phyloP scores from a whole-genome alignment of 2,797 vertebrate species.

The Parauchenoglanis ngamensis region DNA sequence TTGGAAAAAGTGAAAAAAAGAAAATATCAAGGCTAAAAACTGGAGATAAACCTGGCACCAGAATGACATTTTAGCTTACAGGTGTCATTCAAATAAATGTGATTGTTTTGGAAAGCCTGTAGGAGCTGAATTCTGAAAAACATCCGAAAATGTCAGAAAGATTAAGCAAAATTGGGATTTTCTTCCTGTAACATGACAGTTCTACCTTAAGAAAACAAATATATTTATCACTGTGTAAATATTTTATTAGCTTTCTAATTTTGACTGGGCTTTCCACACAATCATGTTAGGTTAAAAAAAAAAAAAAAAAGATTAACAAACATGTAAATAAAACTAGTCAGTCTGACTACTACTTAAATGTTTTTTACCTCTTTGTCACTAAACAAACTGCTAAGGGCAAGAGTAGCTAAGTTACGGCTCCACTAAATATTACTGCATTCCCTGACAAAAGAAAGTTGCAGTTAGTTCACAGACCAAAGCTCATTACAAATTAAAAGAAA shows the following conservation, averaged over 20 bases:
- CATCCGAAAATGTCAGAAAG: not conserved
- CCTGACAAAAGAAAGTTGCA: not conserved
- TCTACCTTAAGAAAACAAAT: not conserved
- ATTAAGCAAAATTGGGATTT: not conserved
- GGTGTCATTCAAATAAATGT: not conserved
- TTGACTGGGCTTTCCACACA: not conserved
- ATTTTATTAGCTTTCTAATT: not conserved
- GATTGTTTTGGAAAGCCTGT: not conserved
- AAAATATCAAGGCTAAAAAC: not conserved
- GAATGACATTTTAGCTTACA: not conserved
- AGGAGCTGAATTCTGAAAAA: not conserved
- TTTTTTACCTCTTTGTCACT: not conserved
- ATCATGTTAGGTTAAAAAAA: not conserved
- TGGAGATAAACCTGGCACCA: not conserved
- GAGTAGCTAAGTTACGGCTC: not conserved
- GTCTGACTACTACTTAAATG: not conserved
- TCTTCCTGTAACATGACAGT: not conserved
- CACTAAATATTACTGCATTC: not conserved
- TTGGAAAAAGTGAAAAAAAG: not conserved
- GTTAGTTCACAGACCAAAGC: not conserved
- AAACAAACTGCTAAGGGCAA: not conserved
- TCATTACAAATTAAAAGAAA: not conserved
- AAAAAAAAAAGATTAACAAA: too few relatives aligned
- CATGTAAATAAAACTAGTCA: not conserved
- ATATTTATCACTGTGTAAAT: not conserved